Evolutionary conservation across 2,888 invertebrate species (phyloP).

Genomic region (Callyntrura guangdongensis): DNA sequence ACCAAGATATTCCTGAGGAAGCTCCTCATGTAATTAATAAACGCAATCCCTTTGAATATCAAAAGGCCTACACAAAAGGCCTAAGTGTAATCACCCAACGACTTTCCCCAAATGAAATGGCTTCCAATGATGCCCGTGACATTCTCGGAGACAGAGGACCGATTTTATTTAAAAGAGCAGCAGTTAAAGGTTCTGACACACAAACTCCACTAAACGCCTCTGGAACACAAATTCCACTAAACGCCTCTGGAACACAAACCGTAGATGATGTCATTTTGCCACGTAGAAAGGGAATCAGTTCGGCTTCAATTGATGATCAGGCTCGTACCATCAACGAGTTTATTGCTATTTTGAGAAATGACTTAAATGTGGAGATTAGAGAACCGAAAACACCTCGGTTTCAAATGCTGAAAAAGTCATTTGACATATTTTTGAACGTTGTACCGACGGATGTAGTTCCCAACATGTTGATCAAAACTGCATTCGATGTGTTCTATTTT

Average conservation of each 20-base stretch:
- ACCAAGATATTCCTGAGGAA: neutral
- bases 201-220: neutral
- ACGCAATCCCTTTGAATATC: neutral
- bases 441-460: slow-evolving; percentile 67
- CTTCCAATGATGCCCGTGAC: neutral
- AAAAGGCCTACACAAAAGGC: neutral
- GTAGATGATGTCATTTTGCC: slow-evolving; percentile 26
- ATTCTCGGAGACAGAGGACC: slow-evolving; percentile 32
- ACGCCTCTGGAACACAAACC: neutral
- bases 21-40: slow-evolving; percentile 33
- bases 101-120: neutral
- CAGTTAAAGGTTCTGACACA: neutral
- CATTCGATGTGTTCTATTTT: slow-evolving; percentile 70
- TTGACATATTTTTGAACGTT: slow-evolving; percentile 60
- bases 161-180: neutral
- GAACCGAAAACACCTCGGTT: slow-evolving; percentile 70
- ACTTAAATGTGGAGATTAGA: slow-evolving; percentile 23
- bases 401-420: slow-evolving; percentile 61
- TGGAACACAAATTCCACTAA: no score
- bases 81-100: neutral
- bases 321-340: slow-evolving; percentile 57
- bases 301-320: neutral
- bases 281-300: slow-evolving; percentile 43
- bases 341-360: slow-evolving; percentile 55
- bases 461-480: slow-evolving; percentile 56